Evolutionary conservation across 2,797 vertebrate genomes (phyloP).

Genomic region (Phalanger gymnotis): DNA sequence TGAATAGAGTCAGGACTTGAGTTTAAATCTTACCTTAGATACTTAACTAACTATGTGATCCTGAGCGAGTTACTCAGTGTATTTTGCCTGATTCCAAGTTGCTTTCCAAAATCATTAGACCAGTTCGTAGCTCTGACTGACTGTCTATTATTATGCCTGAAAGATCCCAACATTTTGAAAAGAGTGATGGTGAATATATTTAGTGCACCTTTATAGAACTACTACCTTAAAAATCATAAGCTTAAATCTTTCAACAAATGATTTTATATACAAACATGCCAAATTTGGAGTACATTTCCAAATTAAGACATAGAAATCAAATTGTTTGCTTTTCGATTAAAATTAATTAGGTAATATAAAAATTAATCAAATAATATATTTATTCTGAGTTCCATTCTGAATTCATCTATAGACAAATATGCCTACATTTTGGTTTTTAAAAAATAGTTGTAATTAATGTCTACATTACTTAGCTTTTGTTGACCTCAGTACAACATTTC

Average conservation of each 20-base stretch:
- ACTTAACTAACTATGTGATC: neutral
- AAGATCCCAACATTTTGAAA: neutral
- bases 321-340: neutral
- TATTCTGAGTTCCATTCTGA: neutral
- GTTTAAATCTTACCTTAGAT: neutral
- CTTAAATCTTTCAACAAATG: neutral
- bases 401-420: neutral
- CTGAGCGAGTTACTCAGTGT: neutral
- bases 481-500: neutral
- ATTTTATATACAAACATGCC: neutral
- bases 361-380: neutral
- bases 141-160: neutral
- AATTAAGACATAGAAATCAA: neutral
- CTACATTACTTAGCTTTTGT: neutral
- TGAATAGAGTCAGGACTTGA: neutral
- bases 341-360: neutral
- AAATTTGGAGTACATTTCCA: neutral
- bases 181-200: neutral
- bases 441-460: neutral
- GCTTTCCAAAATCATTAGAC: neutral
- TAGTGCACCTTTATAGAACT: neutral
- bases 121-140: neutral
- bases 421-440: neutral
- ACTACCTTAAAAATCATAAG: neutral
- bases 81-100: neutral